Conservation (phyloP, 2,888 invertebrate genomes). For the Trisateles emortualis region DNA sequence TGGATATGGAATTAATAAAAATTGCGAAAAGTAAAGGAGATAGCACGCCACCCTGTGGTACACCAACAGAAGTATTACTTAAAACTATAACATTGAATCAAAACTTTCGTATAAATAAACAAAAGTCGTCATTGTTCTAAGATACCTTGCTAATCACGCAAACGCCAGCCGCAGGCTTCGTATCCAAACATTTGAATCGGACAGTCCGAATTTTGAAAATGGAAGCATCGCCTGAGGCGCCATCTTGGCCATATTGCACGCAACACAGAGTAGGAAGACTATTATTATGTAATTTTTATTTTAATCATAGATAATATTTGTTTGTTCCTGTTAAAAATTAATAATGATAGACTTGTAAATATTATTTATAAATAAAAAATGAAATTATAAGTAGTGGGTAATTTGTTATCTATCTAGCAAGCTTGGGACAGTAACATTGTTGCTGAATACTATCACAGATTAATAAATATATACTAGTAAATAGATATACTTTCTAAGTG, state of each 20-base stretch:
- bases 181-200: constrained; percentile 43
- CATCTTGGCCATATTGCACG: constrained; percentile 76
- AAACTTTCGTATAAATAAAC: too few species aligned
- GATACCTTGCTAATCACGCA: constrained; percentile 66
- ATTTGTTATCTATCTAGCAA: constrained; percentile 13
- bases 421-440: too few species aligned
- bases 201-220: constrained; percentile 59
- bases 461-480: constrained; percentile 5
- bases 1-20: too few species aligned
- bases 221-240: constrained; percentile 69
- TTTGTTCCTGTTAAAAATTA: constrained; percentile 21
- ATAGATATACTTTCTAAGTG: too few species aligned
- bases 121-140: constrained; percentile 46
- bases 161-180: constrained; percentile 55
- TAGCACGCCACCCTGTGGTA: too few species aligned
- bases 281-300: constrained; percentile 47
- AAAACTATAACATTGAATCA: too few species aligned
- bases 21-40: too few species aligned
- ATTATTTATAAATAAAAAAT: not conserved
- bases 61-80: too few species aligned
- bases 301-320: constrained; percentile 20
- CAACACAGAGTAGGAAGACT: constrained; percentile 50
- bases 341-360: constrained; percentile 12
- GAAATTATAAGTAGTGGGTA: not conserved
- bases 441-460: too few species aligned